Base-by-base conservation (phyloP, 2,113 vertebrate species). In the Gallinago undulata region DNA sequence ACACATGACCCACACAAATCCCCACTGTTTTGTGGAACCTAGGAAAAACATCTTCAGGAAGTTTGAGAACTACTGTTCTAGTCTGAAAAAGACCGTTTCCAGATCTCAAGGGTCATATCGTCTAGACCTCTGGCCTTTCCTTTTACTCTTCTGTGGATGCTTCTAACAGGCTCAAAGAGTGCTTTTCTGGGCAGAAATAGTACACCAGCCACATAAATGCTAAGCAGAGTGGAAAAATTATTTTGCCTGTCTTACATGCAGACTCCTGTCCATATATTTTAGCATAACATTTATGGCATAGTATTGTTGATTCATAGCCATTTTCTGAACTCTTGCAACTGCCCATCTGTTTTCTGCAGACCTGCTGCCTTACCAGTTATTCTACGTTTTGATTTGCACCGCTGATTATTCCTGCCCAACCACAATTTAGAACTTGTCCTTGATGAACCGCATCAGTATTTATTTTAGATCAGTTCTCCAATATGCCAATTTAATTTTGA, bases 351-450 rank as follows among this genome's bases (percentile, higher is more conserved):
- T 91, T 91, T 87, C 84, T 41, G 66, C 39, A 93, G 89, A 92
- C 77, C 93, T 76, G 81, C 74, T 89, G 74, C 84, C 89, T 91
- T 78, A 94, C 84, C 89, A 87, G 84, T 89, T 91, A 75, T 53
- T 89, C 91, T 37, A 64, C 84, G 72, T 89, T 95, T 97, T 89
- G 87, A 94, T 96, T 94, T 96, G 87, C 91, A 82, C 77, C 84
- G 84, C 53, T 96, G 91, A 96, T 93, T 93, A 91, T 93, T 94
- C 81, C 70, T 82, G 89, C 53, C 23, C 13, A 95, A 79, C 69
- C 48, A 57, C 89, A 82, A 53, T 67, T 93, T 57, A 92, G 68
- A 90, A 95, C 53, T 76, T 66, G 77, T 87, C 81, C 93, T 89
- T 82, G 50, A 92, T 84, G 73, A 95, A 91, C 84, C 87, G 57